Percentiles rank a stretch among this genome's conserved stretches.
These are phyloP conservation scores for Drosophila seguyi DNA, from an alignment of 1,140 invertebrate species.

Conservation along the genomic window DNA sequence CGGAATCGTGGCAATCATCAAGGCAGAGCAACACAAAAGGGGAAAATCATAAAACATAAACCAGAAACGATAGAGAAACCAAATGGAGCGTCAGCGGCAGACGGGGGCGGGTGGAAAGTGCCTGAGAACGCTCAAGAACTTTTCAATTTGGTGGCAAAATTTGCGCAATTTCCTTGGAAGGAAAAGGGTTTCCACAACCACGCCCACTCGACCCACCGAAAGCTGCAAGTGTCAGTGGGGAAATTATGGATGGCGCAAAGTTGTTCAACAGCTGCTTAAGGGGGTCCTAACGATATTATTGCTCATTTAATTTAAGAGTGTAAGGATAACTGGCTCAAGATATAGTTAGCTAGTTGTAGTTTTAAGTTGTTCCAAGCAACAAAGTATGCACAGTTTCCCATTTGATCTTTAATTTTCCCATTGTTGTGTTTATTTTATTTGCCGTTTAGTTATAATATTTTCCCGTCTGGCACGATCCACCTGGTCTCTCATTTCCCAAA, in stretches of 20 bases:
- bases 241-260: conserved; percentile 72
- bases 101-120: conserved; percentile 5
- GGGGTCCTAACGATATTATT: conserved; percentile 6
- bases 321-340: not conserved
- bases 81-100: conserved; percentile 32
- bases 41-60: conserved; percentile 65
- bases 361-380: not conserved
- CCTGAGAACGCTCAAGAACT: conserved; percentile 55
- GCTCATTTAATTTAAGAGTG: conserved; percentile 10
- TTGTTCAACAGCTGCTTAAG: conserved; percentile 23
- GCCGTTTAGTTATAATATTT: conserved; percentile 32
- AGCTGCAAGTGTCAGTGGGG: conserved; percentile 54
- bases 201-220: not conserved
- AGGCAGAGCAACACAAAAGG: conserved; percentile 42
- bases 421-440: conserved; percentile 66
- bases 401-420: conserved; percentile 30
- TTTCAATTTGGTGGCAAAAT: conserved; percentile 76
- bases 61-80: conserved; percentile 30
- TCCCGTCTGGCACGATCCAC: conserved; percentile 29
- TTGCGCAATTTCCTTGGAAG: conserved; percentile 62
- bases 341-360: not conserved
- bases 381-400: conserved; percentile 5
- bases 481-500: conserved; percentile 18
- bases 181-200: not conserved
- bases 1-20: conserved; percentile 61